Conservation (phyloP, 2,113 vertebrate genomes). For the Platycercus adscitus region DNA sequence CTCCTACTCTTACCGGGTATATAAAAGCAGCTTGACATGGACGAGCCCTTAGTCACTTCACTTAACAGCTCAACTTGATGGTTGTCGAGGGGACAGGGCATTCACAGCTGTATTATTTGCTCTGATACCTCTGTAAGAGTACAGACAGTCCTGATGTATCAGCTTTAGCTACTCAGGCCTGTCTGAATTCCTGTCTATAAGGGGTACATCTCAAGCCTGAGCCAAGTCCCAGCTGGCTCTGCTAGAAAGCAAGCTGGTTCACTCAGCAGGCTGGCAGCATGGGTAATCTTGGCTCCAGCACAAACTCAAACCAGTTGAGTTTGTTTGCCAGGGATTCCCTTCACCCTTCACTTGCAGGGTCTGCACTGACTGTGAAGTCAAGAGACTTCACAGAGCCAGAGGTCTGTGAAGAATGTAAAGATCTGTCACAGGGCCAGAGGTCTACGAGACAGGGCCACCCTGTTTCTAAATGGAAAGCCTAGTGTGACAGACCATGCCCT, state of each 20-base stretch:
- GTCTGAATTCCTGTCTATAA: not conserved
- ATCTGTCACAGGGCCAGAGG: not conserved
- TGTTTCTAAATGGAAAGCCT: not conserved
- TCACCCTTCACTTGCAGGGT: not conserved
- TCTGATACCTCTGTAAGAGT: not conserved
- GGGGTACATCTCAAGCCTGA: not conserved
- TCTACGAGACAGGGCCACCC: not conserved
- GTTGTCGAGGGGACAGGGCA: not conserved
- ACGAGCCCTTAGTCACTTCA: not conserved
- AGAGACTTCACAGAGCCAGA: not conserved
- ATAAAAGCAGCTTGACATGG: not conserved
- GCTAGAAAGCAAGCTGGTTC: not conserved
- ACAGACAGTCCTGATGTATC: not conserved
- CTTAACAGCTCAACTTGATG: not conserved
- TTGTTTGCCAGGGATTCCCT: not conserved
- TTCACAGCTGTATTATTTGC: not conserved
- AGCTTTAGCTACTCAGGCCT: not conserved
- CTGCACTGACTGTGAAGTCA: not conserved
- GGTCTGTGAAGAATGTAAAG: not conserved
- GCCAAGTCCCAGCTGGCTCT: not conserved
- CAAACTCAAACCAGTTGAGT: not conserved
- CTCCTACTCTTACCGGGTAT: not conserved
- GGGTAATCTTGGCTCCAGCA: accelerated
- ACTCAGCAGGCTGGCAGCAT: not conserved
- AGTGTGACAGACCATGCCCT: not conserved